Base-by-base conservation (phyloP, 2,888 invertebrate species). In the Ceramica pisi region DNA sequence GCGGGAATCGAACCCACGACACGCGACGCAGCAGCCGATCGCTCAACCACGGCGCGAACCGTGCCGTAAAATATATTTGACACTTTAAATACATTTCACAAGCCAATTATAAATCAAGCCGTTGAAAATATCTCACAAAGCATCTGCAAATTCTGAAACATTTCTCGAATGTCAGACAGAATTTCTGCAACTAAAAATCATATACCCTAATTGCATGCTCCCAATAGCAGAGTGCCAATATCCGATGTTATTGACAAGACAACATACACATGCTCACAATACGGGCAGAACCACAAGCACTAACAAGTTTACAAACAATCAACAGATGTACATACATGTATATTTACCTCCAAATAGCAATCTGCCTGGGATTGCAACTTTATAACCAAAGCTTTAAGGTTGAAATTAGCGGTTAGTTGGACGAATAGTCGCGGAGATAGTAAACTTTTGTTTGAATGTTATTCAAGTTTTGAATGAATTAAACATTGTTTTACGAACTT, bases 301-400 rank as follows among this genome's bases (percentile, higher is more conserved):
- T 78, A 78, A 75, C 81, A 60, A 82, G 83, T 61, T 75, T 67
- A 83, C 83, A 66, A 78, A 78, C 82, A 68, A 74, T 61, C 57
- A 48, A 63, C 46, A 35, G 21, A 59, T 48, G 44, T 67, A 41
- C 8, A 4, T 38, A 35, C 6, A 38, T 67, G 67, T 50, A 48
- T 38, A 59, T 61, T 46, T 69, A n/a, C 21, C 31, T 61, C 10
- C 5, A 14, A 2, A 12, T 23, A 1, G 1, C 26, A 41, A 61
- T 38, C 31, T 64, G 2, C 38, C 61, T 31, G 35, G 3, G 77
- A 67, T 75, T 57, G 1, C 2, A 9, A 63, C 53, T 59, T 23
- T 59, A 35, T 6, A 0, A 0, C 0, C 0, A 0, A 3, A 23
- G 0, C 0, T 10, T 31, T 67, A 69, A 1, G 51, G 64, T 70